Conservation (phyloP, 2,888 invertebrate species). For the Vesta saturnalis region DNA sequence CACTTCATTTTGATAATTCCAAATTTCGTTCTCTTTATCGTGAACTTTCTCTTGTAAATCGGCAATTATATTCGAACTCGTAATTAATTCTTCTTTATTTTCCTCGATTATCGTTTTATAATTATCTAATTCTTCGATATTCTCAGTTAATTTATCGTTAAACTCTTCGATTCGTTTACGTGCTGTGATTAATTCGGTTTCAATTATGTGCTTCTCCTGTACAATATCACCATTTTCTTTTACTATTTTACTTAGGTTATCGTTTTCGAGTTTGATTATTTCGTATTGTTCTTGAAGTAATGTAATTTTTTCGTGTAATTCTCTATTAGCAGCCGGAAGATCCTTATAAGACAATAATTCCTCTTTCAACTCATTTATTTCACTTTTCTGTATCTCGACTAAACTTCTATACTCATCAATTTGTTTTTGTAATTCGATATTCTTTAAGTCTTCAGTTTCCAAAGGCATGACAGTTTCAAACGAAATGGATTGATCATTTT, state of each 20-base stretch:
- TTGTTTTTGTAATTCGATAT: slow-evolving; percentile 31
- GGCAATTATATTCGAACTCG: slow-evolving; percentile 50
- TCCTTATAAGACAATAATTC: slow-evolving; percentile 41
- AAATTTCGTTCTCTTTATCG: slow-evolving; percentile 50
- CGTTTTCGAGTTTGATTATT: slow-evolving; percentile 50
- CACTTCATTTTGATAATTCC: slow-evolving; percentile 46
- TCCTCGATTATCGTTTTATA: slow-evolving; percentile 54
- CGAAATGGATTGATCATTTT: slow-evolving; percentile 41
- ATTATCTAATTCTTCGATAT: slow-evolving; percentile 53
- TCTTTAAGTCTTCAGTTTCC: slow-evolving; percentile 10
- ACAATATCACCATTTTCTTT: slow-evolving; percentile 49
- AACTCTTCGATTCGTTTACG: slow-evolving; percentile 48
- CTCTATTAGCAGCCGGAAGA: slow-evolving; percentile 22
- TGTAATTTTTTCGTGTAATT: slow-evolving; percentile 25
- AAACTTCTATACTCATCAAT: slow-evolving; percentile 46
- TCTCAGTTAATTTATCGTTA: slow-evolving; percentile 49
- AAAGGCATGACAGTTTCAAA: slow-evolving; percentile 16
- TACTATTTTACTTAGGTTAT: slow-evolving; percentile 47
- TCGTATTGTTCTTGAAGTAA: slow-evolving; percentile 46
- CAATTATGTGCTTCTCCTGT: slow-evolving; percentile 52
- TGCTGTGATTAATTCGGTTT: slow-evolving; percentile 46
- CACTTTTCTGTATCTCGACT: slow-evolving; percentile 48
- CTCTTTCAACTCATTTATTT: slow-evolving; percentile 47
- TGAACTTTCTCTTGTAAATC: slow-evolving; percentile 50
- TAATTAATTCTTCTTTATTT: slow-evolving; percentile 56